Evolutionary conservation across 2,797 vertebrate species (phyloP).

Genomic region (Jordanella pulchra): DNA sequence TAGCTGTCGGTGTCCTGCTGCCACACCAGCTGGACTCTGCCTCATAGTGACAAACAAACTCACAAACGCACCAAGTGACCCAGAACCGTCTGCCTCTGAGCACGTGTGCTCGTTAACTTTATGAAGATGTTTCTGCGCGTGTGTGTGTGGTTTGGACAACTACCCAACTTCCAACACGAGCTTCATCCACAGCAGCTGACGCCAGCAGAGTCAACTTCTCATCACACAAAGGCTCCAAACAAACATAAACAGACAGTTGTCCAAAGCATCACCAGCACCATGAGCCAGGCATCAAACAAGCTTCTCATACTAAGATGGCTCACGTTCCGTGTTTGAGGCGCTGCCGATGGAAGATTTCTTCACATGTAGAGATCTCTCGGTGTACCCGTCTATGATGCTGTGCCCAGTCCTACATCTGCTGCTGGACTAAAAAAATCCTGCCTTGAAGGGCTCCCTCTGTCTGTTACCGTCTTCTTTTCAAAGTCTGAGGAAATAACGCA

Average conservation of each 20-base stretch:
- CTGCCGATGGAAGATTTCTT: slow-evolving; percentile 70
- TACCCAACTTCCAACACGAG: slow-evolving; percentile 50
- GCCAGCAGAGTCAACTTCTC: slow-evolving; percentile 65
- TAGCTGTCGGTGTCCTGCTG: slow-evolving; percentile 71
- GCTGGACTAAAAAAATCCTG: slow-evolving; percentile 61
- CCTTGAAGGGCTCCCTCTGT: slow-evolving; percentile 52
- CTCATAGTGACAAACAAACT: slow-evolving; percentile 63
- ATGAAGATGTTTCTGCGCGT: slow-evolving; percentile 36
- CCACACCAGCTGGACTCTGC: slow-evolving; percentile 73
- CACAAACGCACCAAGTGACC: slow-evolving; percentile 62
- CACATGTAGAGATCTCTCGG: slow-evolving; percentile 69
- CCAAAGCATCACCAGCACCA: slow-evolving; percentile 59
- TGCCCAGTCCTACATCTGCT: slow-evolving; percentile 68
- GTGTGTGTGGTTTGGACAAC: slow-evolving; percentile 37
- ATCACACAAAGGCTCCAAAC: slow-evolving; percentile 37
- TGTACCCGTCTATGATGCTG: slow-evolving; percentile 52
- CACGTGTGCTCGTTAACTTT: slow-evolving; percentile 40
- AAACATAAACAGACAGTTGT: slow-evolving; percentile 46
- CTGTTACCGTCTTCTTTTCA: slow-evolving; percentile 52
- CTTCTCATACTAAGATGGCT: slow-evolving; percentile 68
- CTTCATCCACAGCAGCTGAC: slow-evolving; percentile 59
- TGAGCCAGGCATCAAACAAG: slow-evolving; percentile 69
- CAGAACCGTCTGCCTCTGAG: slow-evolving; percentile 65
- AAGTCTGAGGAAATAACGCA: slow-evolving; percentile 43
- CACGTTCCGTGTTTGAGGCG: slow-evolving; percentile 64